Evolutionary conservation across 2,797 vertebrate species (phyloP).

Genomic region (Tachyglossus aculeatus): DNA sequence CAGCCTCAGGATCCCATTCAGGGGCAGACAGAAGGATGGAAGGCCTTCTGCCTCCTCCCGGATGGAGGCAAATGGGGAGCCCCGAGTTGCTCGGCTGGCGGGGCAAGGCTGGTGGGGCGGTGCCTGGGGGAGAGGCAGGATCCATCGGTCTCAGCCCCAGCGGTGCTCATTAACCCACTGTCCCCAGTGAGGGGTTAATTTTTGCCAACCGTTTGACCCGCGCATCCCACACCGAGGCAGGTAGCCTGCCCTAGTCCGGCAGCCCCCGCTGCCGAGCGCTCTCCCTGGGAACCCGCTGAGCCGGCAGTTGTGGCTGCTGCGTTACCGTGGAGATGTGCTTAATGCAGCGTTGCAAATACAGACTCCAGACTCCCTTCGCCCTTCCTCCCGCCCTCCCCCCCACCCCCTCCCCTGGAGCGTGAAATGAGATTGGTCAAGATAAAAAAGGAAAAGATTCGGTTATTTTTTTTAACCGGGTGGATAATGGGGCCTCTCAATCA

Average conservation of each 20-base stretch:
- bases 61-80: not conserved
- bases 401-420: conserved; percentile 73
- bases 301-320: conserved; percentile 69
- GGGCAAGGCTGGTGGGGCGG: not conserved
- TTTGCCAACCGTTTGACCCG: conserved; percentile 24
- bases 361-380: conserved; percentile 68
- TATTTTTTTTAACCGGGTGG: conserved; percentile 71
- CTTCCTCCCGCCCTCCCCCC: conserved; percentile 63
- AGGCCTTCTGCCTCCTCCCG: no score
- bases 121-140: no score
- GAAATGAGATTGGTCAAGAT: conserved; percentile 78
- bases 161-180: not conserved
- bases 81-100: not conserved
- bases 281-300: conserved; percentile 71
- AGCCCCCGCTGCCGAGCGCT: not conserved
- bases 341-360: conserved; percentile 77
- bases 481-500: conserved; percentile 70
- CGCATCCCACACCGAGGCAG: conserved; percentile 42
- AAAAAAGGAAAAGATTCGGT: conserved; percentile 70
- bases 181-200: conserved; percentile 2
- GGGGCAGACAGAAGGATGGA: no score
- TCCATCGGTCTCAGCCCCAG: not conserved
- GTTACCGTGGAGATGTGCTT: conserved; percentile 75
- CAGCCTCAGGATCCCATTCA: no score
- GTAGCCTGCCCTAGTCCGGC: conserved; percentile 24